Evolutionary conservation across 1,140 invertebrate species (phyloP).

Genomic region (Listronotus oregonensis): DNA sequence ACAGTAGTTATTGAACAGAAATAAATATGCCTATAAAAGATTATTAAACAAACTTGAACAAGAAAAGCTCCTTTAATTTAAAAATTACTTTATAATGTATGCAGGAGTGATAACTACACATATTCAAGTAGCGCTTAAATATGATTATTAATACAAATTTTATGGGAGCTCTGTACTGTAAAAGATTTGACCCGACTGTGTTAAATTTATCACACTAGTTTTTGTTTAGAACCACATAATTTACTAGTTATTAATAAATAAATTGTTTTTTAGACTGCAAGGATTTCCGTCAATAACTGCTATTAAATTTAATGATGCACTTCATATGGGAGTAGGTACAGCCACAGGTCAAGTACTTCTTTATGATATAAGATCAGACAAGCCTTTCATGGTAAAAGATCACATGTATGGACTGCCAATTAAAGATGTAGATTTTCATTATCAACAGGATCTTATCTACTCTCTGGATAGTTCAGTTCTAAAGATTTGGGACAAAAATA

Average conservation of each 20-base stretch:
- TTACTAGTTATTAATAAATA: background rate
- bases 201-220: no score
- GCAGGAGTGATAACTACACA: no score
- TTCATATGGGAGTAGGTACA: slow-evolving; percentile 90
- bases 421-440: slow-evolving; percentile 86
- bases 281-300: slow-evolving; percentile 79
- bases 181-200: no score
- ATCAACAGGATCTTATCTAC: slow-evolving; percentile 79
- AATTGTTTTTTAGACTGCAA: slow-evolving; percentile 59
- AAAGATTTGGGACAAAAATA: slow-evolving; percentile 94
- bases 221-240: no score
- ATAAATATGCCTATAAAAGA: no score
- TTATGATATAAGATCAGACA: slow-evolving; percentile 92
- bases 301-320: slow-evolving; percentile 78
- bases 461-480: slow-evolving; percentile 91
- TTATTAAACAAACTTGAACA: no score
- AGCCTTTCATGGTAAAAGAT: slow-evolving; percentile 90
- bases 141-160: no score
- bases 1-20: no score
- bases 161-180: no score
- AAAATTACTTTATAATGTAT: no score
- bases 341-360: slow-evolving; percentile 90
- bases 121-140: no score
- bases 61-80: no score
- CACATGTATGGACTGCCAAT: slow-evolving; percentile 95